These are phyloP conservation scores for Synanceia verrucosa DNA, from an alignment of 2,797 vertebrate species.

Conservation along the genomic window DNA sequence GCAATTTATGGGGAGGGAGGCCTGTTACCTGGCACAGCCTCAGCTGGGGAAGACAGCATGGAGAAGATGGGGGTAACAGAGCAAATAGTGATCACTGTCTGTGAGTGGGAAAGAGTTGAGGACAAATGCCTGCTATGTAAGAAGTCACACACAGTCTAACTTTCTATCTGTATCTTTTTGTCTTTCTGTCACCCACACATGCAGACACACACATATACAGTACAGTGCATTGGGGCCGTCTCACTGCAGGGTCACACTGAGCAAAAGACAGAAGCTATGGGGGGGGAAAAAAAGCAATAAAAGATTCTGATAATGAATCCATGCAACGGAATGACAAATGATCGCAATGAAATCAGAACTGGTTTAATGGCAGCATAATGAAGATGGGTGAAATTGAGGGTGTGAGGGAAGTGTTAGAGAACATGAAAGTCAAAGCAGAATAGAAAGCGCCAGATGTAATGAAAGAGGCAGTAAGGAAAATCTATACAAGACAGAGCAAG, in stretches of 20 bases:
- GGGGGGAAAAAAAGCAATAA: slow-evolving; percentile 45
- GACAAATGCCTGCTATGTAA: slow-evolving; percentile 1
- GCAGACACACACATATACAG: slow-evolving; percentile 8
- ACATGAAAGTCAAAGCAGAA: slow-evolving; percentile 65
- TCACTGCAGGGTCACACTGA: slow-evolving; percentile 47
- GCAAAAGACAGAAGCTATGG: slow-evolving; percentile 29
- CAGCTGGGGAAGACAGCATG: neutral
- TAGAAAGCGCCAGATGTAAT: slow-evolving; percentile 52
- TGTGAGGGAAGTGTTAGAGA: slow-evolving; percentile 38
- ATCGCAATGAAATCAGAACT: slow-evolving; percentile 64
- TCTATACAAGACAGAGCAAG: slow-evolving; percentile 60
- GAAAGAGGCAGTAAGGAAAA: slow-evolving; percentile 62
- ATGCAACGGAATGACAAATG: slow-evolving; percentile 62
- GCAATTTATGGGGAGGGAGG: slow-evolving; percentile 63
- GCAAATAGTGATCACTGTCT: neutral
- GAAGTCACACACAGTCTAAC: neutral
- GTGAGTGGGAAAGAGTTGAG: neutral
- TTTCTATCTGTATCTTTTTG: slow-evolving; percentile 15
- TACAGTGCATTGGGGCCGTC: slow-evolving; percentile 37
- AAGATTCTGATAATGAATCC: slow-evolving; percentile 59
- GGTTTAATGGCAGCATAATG: slow-evolving; percentile 69
- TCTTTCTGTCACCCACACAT: slow-evolving; percentile 10
- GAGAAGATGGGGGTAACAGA: neutral
- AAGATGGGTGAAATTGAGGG: slow-evolving; percentile 63
- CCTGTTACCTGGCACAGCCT: slow-evolving; percentile 37